Conservation (phyloP, 2,888 invertebrate species). For the Rapana venosa region DNA sequence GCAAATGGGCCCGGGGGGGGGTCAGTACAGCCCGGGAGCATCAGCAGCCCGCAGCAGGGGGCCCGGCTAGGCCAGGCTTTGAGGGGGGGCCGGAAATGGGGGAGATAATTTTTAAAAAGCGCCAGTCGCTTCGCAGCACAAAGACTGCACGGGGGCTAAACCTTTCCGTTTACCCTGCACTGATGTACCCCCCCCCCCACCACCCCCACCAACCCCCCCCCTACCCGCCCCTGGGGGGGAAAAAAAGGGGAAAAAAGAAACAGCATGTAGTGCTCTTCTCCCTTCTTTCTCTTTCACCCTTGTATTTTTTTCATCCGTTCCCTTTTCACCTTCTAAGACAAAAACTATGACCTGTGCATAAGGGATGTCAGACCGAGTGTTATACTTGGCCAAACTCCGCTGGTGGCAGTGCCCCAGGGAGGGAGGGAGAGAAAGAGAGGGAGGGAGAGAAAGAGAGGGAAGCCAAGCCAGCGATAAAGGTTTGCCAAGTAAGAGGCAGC, state of each 20-base stretch:
- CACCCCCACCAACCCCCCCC: not conserved
- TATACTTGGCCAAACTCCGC: too few relatives aligned
- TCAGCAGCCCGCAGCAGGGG: not conserved
- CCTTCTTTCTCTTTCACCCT: too few relatives aligned
- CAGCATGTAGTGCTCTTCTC: too few relatives aligned
- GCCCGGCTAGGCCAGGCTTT: not conserved
- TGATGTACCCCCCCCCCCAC: too few relatives aligned
- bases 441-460: constrained; percentile 5
- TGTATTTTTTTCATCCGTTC: too few relatives aligned
- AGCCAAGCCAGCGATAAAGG: not conserved
- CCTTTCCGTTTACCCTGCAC: not conserved
- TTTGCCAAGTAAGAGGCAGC: not conserved
- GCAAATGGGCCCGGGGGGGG: not conserved
- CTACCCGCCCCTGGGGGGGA: too few relatives aligned
- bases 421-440: not conserved
- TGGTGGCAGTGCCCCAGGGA: not conserved
- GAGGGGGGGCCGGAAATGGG: not conserved
- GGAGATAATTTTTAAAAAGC: not conserved
- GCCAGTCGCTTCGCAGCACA: not conserved
- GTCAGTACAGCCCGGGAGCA: not conserved
- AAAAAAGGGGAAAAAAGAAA: too few relatives aligned
- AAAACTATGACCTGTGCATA: too few relatives aligned
- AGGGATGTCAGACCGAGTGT: too few relatives aligned
- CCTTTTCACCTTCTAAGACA: too few relatives aligned
- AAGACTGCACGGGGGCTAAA: not conserved